Conservation (phyloP, 2,888 invertebrate genomes). For the Caenorhabditis zanzibari region DNA sequence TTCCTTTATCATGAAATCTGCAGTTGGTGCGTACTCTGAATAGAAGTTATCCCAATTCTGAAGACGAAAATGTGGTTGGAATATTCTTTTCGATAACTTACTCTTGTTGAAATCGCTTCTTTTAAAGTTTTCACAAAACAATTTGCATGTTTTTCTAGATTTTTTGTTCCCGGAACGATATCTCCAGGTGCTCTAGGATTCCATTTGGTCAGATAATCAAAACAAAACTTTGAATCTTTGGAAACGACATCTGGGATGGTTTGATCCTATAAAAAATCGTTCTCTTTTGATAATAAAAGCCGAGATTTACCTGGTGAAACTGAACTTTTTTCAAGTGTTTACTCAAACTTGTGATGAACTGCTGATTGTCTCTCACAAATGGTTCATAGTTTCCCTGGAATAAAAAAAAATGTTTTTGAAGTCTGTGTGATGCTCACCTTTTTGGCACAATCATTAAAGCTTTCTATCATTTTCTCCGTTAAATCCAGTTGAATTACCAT, state of each 20-base stretch:
- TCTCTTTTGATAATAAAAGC: background rate
- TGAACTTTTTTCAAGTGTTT: background rate
- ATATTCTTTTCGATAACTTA: background rate
- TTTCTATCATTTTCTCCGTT: conserved; percentile 5
- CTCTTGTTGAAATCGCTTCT: background rate
- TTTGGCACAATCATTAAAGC: conserved; percentile 6
- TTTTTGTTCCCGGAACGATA: background rate
- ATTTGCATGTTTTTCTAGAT: background rate
- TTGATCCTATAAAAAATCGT: background rate
- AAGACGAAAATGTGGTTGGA: too few species aligned
- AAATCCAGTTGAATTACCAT: background rate
- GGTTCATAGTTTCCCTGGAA: conserved; percentile 6
- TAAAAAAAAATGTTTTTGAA: background rate
- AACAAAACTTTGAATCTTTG: background rate
- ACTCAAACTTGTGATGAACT: background rate
- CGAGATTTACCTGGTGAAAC: background rate
- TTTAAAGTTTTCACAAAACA: background rate
- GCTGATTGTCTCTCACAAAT: background rate
- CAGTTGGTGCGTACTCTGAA: background rate
- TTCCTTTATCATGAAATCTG: conserved; percentile 1
- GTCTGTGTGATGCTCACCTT: background rate
- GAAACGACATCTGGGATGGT: background rate
- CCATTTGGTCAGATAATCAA: background rate
- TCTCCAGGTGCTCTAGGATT: background rate
- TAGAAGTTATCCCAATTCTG: conserved; percentile 4